phyloP scores from a whole-genome alignment of 2,888 invertebrate species.

The Eustalomyia histrio region DNA sequence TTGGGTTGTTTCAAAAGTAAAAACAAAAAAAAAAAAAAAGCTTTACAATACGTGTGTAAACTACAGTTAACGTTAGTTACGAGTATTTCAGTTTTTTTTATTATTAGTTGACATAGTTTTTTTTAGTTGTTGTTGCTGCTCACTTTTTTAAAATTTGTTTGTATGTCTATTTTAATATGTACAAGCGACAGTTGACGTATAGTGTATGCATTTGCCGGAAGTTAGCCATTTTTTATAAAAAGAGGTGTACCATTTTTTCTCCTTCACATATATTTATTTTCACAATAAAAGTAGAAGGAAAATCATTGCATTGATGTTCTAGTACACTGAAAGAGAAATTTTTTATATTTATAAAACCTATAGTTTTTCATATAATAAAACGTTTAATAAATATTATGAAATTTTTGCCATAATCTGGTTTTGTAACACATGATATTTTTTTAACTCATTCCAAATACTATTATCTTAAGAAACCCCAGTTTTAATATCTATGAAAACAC shows the following conservation, averaged over 20 bases:
- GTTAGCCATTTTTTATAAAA: slow-evolving; percentile 55
- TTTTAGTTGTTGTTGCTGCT: slow-evolving; percentile 9
- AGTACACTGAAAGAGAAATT: not conserved
- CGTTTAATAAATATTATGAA: too few species aligned
- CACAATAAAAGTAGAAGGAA: slow-evolving; percentile 8
- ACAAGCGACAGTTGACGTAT: slow-evolving; percentile 47
- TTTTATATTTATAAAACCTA: too few species aligned
- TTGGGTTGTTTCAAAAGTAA: too few species aligned
- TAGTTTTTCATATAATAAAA: too few species aligned
- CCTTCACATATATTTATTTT: not conserved
- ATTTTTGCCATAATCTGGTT: too few species aligned
- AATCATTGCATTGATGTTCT: slow-evolving; percentile 58
- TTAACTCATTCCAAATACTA: too few species aligned
- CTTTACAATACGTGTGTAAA: not conserved
- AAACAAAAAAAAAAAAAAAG: too few species aligned
- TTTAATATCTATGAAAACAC: too few species aligned
- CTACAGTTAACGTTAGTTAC: slow-evolving; percentile 5
- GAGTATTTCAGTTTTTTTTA: slow-evolving; percentile 17
- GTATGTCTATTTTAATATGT: not conserved
- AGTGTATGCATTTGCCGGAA: slow-evolving; percentile 41
- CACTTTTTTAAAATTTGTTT: not conserved
- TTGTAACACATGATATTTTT: too few species aligned
- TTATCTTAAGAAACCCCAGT: too few species aligned
- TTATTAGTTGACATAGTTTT: slow-evolving; percentile 35
- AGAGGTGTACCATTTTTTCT: slow-evolving; percentile 46